phyloP scores from a whole-genome alignment of 1,140 invertebrate genomes.

The Neodiprion virginianus region DNA sequence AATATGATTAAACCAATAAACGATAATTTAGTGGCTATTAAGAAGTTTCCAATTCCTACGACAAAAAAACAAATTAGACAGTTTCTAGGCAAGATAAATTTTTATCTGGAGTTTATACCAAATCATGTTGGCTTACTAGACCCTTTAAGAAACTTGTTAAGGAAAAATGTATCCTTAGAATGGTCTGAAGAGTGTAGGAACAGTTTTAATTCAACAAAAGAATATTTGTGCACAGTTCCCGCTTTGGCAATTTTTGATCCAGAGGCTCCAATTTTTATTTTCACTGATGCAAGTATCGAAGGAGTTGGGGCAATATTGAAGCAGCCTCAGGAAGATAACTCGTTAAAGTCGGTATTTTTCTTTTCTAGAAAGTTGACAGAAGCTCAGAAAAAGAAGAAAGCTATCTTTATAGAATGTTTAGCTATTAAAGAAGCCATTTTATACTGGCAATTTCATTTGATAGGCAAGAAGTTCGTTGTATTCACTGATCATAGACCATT shows the following conservation, averaged over 20 bases:
- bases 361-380: not conserved
- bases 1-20: too few species aligned
- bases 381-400: not conserved
- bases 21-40: too few species aligned
- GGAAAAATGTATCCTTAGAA: too few species aligned
- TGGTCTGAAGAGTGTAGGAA: conserved; percentile 25
- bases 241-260: conserved; percentile 31
- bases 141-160: too few species aligned
- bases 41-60: too few species aligned
- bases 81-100: too few species aligned
- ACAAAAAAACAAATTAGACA: too few species aligned
- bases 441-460: not conserved
- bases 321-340: conserved; percentile 26
- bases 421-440: not conserved
- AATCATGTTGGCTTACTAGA: too few species aligned
- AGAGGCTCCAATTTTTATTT: conserved; percentile 28
- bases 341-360: conserved; percentile 12
- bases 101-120: too few species aligned
- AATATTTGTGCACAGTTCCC: conserved; percentile 22
- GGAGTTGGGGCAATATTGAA: conserved; percentile 32
- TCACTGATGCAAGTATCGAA: conserved; percentile 33
- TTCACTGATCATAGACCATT: conserved; percentile 30
- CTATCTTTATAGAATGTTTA: not conserved
- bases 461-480: conserved; percentile 23
- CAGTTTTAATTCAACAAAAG: conserved; percentile 25